These are phyloP conservation scores for cattle (Bos taurus) DNA, from an alignment of 2,113 vertebrate species.

Conservation along the genomic window DNA sequence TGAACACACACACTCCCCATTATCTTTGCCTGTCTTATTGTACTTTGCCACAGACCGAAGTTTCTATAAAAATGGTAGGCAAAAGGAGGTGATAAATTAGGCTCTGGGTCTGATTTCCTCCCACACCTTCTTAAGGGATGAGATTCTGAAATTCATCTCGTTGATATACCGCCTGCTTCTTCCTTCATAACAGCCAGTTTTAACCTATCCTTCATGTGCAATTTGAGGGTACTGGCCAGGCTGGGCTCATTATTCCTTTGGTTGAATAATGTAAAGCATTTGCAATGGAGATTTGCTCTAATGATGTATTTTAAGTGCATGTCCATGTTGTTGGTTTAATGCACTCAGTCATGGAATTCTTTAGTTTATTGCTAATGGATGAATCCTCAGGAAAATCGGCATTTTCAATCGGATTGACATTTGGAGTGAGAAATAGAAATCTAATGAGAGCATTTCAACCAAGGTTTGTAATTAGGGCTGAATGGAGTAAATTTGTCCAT, in stretches of 20 bases:
- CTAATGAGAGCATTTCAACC: conserved; percentile 80
- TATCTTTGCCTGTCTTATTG: neutral
- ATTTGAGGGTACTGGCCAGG: conserved; percentile 28
- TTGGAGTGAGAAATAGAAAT: conserved; percentile 78
- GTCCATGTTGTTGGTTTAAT: conserved; percentile 73
- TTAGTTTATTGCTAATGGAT: conserved; percentile 82
- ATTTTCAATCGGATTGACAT: conserved; percentile 82
- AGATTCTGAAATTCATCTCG: conserved; percentile 8
- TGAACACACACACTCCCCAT: neutral
- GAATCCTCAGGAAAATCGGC: conserved; percentile 75
- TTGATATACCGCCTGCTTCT: neutral
- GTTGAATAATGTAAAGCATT: conserved; percentile 75
- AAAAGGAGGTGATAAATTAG: conserved; percentile 43
- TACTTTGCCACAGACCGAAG: neutral
- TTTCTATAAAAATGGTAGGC: neutral
- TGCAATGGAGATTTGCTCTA: conserved; percentile 79
- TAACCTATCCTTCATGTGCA: conserved; percentile 46
- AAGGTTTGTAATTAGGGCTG: conserved; percentile 83
- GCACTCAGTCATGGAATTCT: conserved; percentile 77
- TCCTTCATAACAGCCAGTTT: neutral
- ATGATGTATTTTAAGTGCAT: conserved; percentile 77
- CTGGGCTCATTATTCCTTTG: conserved; percentile 51
- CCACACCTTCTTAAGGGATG: neutral
- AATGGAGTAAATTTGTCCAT: conserved; percentile 79
- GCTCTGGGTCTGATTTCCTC: neutral